Evolutionary conservation across 2,797 vertebrate species (phyloP).

Genomic region (Geotrypetes seraphini): DNA sequence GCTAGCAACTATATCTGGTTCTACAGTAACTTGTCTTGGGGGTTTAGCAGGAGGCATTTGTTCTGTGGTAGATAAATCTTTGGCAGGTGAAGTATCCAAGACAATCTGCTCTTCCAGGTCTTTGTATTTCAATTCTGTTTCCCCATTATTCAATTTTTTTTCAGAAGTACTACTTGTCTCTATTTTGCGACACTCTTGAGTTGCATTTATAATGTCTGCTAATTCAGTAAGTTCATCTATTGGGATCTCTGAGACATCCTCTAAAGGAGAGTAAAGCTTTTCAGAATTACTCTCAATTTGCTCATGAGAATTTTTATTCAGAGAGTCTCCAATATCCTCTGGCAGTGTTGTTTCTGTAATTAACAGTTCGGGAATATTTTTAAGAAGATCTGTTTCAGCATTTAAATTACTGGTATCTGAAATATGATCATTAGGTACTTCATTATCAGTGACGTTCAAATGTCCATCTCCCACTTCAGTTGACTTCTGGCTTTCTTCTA

Average conservation of each 20-base stretch:
- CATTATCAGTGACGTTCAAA: conserved; percentile 39
- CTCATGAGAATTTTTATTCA: conserved; percentile 18
- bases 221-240: conserved; percentile 17
- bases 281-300: conserved; percentile 25
- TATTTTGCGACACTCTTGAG: conserved; percentile 17
- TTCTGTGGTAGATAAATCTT: conserved; percentile 49
- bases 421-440: conserved; percentile 25
- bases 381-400: conserved; percentile 26
- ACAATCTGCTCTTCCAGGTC: conserved; percentile 55
- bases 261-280: conserved; percentile 16
- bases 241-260: conserved; percentile 20
- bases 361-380: conserved; percentile 38
- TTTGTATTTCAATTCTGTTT: conserved; percentile 39
- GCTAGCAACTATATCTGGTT: conserved; percentile 96
- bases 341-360: conserved; percentile 35
- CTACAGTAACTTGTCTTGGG: conserved; percentile 74
- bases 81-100: conserved; percentile 28
- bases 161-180: conserved; percentile 25
- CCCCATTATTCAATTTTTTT: conserved; percentile 23
- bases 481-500: conserved; percentile 85
- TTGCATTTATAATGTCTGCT: conserved; percentile 17
- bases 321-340: conserved; percentile 28
- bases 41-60: conserved; percentile 73
- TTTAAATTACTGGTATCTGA: conserved; percentile 21
- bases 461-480: conserved; percentile 53